Conservation (phyloP, 2,797 vertebrate species). For the Micromesistius poutassou region DNA sequence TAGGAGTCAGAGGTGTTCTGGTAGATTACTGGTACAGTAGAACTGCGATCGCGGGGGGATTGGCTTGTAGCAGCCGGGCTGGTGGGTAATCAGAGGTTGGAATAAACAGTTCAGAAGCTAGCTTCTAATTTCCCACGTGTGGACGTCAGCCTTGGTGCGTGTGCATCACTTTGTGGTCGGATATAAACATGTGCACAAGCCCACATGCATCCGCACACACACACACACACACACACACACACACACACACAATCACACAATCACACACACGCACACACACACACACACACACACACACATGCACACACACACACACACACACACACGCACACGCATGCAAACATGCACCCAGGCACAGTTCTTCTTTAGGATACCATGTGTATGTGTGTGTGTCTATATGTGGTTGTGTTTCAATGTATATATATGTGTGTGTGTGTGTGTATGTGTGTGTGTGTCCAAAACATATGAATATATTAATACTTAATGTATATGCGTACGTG, state of each 20-base stretch:
- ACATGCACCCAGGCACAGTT: background rate
- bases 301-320: no score
- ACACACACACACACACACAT: no score
- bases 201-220: background rate
- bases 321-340: no score
- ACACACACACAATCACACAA: no score
- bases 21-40: background rate
- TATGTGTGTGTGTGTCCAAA: conserved; percentile 2
- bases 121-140: background rate
- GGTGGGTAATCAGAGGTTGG: background rate
- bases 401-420: no score
- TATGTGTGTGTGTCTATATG: background rate
- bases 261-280: no score
- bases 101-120: background rate
- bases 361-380: background rate
- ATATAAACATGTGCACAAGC: background rate
- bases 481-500: background rate
- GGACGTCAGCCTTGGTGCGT: background rate
- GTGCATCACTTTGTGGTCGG: background rate
- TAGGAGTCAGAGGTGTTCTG: no score
- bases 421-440: conserved; percentile 11
- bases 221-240: no score
- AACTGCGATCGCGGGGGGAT: background rate
- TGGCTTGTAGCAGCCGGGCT: background rate
- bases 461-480: no score